phyloP scores from a whole-genome alignment of 2,797 vertebrate genomes.

The Enteromius argenteus region DNA sequence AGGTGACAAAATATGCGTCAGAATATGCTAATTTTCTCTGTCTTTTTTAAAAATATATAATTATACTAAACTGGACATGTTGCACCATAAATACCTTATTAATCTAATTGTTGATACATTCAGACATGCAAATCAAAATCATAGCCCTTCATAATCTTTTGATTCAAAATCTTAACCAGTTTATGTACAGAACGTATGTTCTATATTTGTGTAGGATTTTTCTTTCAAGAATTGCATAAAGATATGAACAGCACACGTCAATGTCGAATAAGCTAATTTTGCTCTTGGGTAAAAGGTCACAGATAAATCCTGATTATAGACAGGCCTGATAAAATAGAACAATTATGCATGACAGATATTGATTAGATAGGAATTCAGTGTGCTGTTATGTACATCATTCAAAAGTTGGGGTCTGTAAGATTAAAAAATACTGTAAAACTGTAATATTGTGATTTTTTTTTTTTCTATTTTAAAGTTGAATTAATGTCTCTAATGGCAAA shows the following conservation, averaged over 20 bases:
- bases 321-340: slow-evolving; percentile 4
- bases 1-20: not conserved
- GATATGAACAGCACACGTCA: not conserved
- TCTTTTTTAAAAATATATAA: not conserved
- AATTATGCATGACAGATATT: not conserved
- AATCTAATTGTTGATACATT: not conserved
- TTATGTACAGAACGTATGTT: not conserved
- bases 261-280: not conserved
- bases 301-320: slow-evolving; percentile 18
- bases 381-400: not conserved
- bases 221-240: not conserved
- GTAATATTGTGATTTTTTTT: not conserved
- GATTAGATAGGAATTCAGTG: slow-evolving; percentile 6
- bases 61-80: not conserved
- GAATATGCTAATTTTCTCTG: not conserved
- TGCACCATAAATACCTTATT: not conserved
- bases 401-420: not conserved
- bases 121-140: not conserved
- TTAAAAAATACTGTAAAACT: not conserved
- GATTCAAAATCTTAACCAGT: not conserved
- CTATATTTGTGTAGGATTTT: not conserved
- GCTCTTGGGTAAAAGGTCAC: slow-evolving; percentile 31
- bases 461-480: not conserved
- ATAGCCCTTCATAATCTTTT: not conserved
- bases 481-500: not conserved